Percentiles rank a stretch among this genome's conserved stretches.
phyloP scores from a whole-genome alignment of 2,888 invertebrate species.

The Ceratothoa steindachneri region DNA sequence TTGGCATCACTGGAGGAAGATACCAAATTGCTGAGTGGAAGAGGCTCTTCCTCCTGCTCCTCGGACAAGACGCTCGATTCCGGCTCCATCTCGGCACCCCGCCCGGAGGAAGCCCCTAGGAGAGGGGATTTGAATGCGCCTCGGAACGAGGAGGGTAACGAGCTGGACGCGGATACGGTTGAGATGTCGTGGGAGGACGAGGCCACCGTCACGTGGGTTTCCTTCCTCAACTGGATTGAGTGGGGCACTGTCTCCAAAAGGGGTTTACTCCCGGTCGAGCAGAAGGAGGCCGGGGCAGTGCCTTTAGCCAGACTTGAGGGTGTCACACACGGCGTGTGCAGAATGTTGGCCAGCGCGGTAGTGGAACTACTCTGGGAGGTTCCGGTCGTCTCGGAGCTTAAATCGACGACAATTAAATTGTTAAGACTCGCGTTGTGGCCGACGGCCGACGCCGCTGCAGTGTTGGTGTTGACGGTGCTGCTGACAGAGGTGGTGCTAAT shows the following conservation, averaged over 20 bases:
- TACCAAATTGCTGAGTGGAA: not conserved
- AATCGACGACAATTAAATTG: not conserved
- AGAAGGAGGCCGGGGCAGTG: not conserved
- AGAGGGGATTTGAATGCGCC: not conserved
- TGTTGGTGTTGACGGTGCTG: not conserved
- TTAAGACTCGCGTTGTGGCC: not conserved
- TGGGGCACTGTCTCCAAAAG: not conserved
- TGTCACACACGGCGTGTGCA: not conserved
- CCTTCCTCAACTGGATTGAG: not conserved
- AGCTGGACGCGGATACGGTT: not conserved
- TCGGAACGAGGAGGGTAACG: not conserved
- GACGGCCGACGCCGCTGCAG: not conserved
- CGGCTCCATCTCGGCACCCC: not conserved
- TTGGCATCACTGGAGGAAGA: not conserved
- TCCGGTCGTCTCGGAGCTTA: not conserved
- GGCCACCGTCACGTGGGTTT: not conserved
- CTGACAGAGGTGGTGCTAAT: not conserved
- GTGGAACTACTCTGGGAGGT: not conserved
- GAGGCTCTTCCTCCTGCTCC: not conserved
- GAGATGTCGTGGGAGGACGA: constrained; percentile 5
- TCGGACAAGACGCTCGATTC: not conserved
- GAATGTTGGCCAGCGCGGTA: not conserved
- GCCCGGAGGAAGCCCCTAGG: not conserved
- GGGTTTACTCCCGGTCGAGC: not conserved
- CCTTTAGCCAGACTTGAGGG: not conserved